phyloP scores from a whole-genome alignment of 1,140 invertebrate genomes.

The Saccostrea glomerata region DNA sequence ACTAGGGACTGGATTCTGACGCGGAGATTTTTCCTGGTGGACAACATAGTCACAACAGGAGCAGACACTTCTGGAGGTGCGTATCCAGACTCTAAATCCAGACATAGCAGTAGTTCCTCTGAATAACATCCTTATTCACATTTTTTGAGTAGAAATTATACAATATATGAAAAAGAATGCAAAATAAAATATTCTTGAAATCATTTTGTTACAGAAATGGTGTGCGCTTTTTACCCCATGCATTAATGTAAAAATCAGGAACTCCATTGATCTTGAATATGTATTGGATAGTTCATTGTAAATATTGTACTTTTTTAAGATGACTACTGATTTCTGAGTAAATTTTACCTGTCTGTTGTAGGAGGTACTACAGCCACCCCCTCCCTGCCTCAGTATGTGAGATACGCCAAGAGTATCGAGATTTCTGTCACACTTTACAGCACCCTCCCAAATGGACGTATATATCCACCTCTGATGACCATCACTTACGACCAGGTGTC shows the following conservation, averaged over 20 bases:
- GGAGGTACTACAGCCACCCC: neutral
- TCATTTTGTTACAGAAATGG: too few relatives aligned
- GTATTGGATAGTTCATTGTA: too few relatives aligned
- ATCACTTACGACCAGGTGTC: conserved; percentile 73
- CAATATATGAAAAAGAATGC: too few relatives aligned
- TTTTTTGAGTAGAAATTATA: too few relatives aligned
- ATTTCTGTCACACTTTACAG: conserved; percentile 73
- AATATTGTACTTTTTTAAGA: too few relatives aligned
- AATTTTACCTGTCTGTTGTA: neutral
- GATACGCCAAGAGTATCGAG: conserved; percentile 73
- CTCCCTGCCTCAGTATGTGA: conserved; percentile 56
- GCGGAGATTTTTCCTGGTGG: conserved; percentile 85
- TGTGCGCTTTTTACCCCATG: too few relatives aligned
- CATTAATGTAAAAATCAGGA: too few relatives aligned
- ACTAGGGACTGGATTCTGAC: conserved; percentile 81
- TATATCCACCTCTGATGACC: conserved; percentile 78
- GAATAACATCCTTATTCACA: too few relatives aligned
- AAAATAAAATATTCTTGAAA: too few relatives aligned
- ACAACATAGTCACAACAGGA: conserved; percentile 79
- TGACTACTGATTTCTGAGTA: neutral
- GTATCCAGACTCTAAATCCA: too few relatives aligned
- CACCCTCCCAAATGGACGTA: conserved; percentile 72
- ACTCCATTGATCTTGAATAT: too few relatives aligned
- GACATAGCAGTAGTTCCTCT: too few relatives aligned
- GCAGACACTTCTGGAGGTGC: neutral